These are phyloP conservation scores for Oryzias dopingdopingensis DNA, from an alignment of 2,797 vertebrate genomes.

Conservation along the genomic window DNA sequence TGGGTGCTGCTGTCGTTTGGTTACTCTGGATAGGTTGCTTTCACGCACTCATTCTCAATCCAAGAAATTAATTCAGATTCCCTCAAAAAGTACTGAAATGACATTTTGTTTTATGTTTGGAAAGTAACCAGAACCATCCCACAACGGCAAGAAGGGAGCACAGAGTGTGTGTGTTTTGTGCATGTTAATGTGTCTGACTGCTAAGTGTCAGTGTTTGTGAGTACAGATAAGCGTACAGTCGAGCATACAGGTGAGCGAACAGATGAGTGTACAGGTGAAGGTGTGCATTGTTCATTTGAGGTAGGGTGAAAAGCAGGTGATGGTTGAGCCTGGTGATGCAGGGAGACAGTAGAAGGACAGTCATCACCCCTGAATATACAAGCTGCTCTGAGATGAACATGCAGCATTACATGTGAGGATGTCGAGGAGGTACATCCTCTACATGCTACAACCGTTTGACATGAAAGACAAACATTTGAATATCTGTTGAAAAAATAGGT, in stretches of 20 bases:
- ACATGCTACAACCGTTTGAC: conserved; percentile 58
- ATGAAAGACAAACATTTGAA: conserved; percentile 46
- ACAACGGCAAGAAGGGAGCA: too few relatives aligned
- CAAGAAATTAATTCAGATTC: too few relatives aligned
- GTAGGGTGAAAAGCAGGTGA: conserved; percentile 50
- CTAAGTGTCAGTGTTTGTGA: conserved; percentile 31
- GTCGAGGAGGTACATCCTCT: conserved; percentile 44
- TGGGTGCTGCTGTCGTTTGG: too few relatives aligned
- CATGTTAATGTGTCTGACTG: conserved; percentile 49
- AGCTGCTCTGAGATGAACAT: conserved; percentile 51
- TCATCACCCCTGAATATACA: conserved; percentile 65
- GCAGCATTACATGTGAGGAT: conserved; percentile 54
- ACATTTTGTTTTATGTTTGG: too few relatives aligned
- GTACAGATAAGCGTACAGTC: too few relatives aligned
- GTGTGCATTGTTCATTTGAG: conserved; percentile 26
- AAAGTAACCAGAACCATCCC: too few relatives aligned
- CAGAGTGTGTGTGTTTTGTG: conserved; percentile 33
- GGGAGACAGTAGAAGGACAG: conserved; percentile 74
- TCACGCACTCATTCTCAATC: too few relatives aligned
- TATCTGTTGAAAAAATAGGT: background rate
- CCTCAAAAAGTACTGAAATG: too few relatives aligned
- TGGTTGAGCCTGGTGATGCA: conserved; percentile 70
- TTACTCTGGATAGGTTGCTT: too few relatives aligned
- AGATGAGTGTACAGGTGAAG: conserved; percentile 20
- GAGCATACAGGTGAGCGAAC: conserved; percentile 28